Conservation (phyloP, 37 sponge, comb jelly and placozoan genomes). For the Sycon ciliatum region DNA sequence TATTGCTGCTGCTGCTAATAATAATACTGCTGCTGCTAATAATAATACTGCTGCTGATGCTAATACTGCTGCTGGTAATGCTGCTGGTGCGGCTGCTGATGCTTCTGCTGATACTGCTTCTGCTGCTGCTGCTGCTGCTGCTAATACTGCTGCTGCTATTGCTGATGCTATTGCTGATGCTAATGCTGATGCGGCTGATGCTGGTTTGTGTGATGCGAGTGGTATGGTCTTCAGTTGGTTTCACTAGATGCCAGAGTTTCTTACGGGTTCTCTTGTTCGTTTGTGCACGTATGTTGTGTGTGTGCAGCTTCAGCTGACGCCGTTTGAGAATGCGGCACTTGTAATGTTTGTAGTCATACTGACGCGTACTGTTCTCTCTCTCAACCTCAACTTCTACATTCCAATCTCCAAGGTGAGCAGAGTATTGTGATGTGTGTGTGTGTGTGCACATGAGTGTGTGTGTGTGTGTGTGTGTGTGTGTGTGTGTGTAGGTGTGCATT, state of each 20-base stretch:
- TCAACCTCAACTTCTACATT: slow-evolving; percentile 81
- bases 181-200: background rate
- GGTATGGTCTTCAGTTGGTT: background rate
- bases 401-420: slow-evolving; percentile 93
- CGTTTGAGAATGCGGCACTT: slow-evolving; percentile 96
- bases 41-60: background rate
- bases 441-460: background rate
- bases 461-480: background rate
- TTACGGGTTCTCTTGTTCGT: too few relatives aligned
- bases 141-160: background rate
- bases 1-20: background rate
- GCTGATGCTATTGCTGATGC: too few relatives aligned
- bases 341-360: slow-evolving; percentile 76
- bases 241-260: too few relatives aligned
- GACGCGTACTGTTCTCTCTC: slow-evolving; percentile 73
- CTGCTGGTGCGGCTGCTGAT: background rate
- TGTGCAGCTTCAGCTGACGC: slow-evolving; percentile 78
- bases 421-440: background rate
- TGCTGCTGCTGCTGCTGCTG: background rate
- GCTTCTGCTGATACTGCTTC: too few relatives aligned
- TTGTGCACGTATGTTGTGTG: too few relatives aligned
- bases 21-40: background rate
- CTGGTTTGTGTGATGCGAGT: background rate
- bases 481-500: background rate
- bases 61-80: background rate